Evolutionary conservation across 2,113 vertebrate genomes (phyloP).

Genomic region (Rynchops niger): DNA sequence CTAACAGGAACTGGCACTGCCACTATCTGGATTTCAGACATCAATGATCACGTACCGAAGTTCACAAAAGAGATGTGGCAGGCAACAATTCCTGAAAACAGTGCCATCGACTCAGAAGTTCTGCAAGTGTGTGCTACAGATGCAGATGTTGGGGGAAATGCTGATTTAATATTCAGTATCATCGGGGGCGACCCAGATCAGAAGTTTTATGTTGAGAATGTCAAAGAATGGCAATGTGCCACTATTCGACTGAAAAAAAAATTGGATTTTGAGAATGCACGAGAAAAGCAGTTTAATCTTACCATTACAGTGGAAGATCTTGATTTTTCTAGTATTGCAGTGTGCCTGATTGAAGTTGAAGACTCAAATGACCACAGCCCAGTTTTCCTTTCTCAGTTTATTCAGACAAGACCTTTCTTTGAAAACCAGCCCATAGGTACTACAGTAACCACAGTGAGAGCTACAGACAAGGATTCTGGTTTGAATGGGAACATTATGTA

Average conservation of each 20-base stretch:
- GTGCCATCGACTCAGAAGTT: constrained; percentile 77
- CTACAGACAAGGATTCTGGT: constrained; percentile 85
- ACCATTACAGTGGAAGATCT: constrained; percentile 85
- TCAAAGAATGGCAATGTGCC: constrained; percentile 79
- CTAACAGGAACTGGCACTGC: constrained; percentile 84
- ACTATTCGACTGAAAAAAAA: constrained; percentile 81
- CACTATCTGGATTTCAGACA: constrained; percentile 79
- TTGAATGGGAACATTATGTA: constrained; percentile 83
- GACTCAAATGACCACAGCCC: constrained; percentile 89
- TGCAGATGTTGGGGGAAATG: constrained; percentile 81
- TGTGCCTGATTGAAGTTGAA: constrained; percentile 84
- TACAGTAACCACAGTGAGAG: constrained; percentile 78
- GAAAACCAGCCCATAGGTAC: constrained; percentile 82
- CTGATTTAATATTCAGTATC: constrained; percentile 84
- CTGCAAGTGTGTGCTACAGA: constrained; percentile 82
- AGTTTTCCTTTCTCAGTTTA: constrained; percentile 81
- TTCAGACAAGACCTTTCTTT: constrained; percentile 76
- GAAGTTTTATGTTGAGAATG: constrained; percentile 85
- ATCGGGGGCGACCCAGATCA: constrained; percentile 84
- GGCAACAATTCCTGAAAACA: constrained; percentile 78
- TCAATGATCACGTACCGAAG: constrained; percentile 84
- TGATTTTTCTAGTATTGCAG: constrained; percentile 83
- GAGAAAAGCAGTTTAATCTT: constrained; percentile 86
- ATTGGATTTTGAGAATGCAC: constrained; percentile 85
- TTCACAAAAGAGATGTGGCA: constrained; percentile 79